phyloP scores from a whole-genome alignment of 1,140 invertebrate genomes.

The Phortica variegata region DNA sequence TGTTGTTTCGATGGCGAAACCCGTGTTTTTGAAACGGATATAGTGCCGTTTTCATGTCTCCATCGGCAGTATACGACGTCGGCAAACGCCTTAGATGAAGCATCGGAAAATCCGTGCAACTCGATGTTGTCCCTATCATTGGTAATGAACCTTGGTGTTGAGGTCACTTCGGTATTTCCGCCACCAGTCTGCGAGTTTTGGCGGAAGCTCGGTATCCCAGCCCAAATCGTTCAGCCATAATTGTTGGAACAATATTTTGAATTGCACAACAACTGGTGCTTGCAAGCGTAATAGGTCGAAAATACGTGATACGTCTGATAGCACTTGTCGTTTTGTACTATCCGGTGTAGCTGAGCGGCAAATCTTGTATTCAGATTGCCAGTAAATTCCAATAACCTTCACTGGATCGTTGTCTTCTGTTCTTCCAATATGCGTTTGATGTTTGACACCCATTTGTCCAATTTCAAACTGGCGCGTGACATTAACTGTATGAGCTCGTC shows the following conservation, averaged over 20 bases:
- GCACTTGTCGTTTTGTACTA: neutral
- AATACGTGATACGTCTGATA: neutral
- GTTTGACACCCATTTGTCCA: slow-evolving; percentile 54
- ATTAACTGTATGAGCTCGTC: slow-evolving; percentile 23
- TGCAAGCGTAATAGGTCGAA: neutral
- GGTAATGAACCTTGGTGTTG: neutral
- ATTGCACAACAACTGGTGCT: no score
- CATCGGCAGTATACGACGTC: no score
- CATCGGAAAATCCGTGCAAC: neutral
- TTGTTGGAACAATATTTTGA: no score
- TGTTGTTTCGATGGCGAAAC: neutral
- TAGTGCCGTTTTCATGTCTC: no score
- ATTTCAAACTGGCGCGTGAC: slow-evolving; percentile 20
- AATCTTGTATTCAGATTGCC: no score
- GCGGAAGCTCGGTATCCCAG: no score
- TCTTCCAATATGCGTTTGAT: slow-evolving; percentile 14
- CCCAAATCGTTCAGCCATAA: no score
- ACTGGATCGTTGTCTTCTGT: neutral
- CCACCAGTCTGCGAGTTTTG: neutral
- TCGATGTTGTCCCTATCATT: neutral
- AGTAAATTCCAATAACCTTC: no score
- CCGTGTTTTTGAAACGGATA: no score
- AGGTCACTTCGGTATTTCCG: neutral
- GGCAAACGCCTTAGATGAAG: neutral
- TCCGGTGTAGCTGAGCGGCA: neutral